These are phyloP conservation scores for Paramormyrops kingsleyae DNA, from an alignment of 2,113 vertebrate genomes.

Conservation along the genomic window DNA sequence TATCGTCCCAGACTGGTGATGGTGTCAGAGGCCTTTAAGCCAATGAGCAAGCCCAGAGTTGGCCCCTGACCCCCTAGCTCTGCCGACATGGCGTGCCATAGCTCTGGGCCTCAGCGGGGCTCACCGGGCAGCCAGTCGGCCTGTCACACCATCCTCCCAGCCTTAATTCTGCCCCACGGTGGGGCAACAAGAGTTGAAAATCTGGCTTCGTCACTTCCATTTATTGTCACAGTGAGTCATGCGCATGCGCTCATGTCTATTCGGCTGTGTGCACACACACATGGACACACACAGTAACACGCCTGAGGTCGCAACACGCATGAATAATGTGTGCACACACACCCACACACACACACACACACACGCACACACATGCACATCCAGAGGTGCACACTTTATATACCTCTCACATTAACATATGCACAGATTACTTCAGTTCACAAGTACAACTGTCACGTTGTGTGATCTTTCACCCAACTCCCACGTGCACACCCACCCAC, in stretches of 20 bases:
- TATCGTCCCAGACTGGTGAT: background rate
- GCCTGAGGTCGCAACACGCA: background rate
- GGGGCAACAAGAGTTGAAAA: background rate
- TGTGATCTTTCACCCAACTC: background rate
- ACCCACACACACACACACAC: too few species aligned
- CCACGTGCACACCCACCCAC: slow-evolving; percentile 11
- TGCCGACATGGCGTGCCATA: background rate
- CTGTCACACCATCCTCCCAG: background rate
- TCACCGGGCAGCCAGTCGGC: background rate
- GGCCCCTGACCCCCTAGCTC: background rate
- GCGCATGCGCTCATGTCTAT: background rate
- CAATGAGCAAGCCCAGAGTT: background rate
- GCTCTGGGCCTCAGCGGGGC: background rate
- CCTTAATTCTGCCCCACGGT: background rate
- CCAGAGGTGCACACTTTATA: background rate
- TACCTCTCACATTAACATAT: background rate
- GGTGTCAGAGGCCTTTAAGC: background rate
- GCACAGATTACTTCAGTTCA: background rate
- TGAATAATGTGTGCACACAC: background rate
- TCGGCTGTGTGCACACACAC: background rate
- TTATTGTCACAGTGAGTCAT: background rate
- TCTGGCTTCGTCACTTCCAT: background rate
- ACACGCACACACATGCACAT: background rate
- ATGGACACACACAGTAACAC: background rate
- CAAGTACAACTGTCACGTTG: background rate